These are phyloP conservation scores for Caranx melampygus DNA, from an alignment of 2,113 vertebrate genomes.

Conservation along the genomic window DNA sequence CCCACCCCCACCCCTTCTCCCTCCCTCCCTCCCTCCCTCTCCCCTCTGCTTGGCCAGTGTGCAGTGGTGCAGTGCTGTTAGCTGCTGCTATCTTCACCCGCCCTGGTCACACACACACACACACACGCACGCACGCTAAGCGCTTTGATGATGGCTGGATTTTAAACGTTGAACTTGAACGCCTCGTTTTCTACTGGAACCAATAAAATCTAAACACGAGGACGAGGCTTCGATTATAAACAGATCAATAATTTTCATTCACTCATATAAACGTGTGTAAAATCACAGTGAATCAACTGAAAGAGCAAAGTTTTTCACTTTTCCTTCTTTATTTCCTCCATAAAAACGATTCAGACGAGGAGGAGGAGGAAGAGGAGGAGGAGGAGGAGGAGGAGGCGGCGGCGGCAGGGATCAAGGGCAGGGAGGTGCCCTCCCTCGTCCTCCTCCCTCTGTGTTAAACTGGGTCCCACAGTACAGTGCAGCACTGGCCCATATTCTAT, in stretches of 20 bases:
- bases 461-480: constrained; percentile 79
- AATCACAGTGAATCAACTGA: no score
- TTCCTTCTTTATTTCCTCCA: neutral
- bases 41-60: constrained; percentile 74
- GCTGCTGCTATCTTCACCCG: constrained; percentile 46
- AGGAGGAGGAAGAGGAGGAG: neutral
- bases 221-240: no score
- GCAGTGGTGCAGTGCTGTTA: constrained; percentile 77
- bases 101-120: constrained; percentile 35
- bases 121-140: no score
- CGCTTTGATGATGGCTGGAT: neutral
- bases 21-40: neutral
- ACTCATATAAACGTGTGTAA: no score
- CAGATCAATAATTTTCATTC: no score
- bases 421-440: constrained; percentile 64
- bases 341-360: constrained; percentile 9
- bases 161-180: neutral
- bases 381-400: constrained; percentile 22
- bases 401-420: constrained; percentile 59
- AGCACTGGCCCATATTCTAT: constrained; percentile 83
- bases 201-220: neutral
- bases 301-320: neutral
- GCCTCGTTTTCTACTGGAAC: neutral
- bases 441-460: constrained; percentile 73
- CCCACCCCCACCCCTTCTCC: constrained; percentile 23